These are phyloP conservation scores for Ascaphus truei DNA, from an alignment of 2,113 vertebrate genomes.

Conservation along the genomic window DNA sequence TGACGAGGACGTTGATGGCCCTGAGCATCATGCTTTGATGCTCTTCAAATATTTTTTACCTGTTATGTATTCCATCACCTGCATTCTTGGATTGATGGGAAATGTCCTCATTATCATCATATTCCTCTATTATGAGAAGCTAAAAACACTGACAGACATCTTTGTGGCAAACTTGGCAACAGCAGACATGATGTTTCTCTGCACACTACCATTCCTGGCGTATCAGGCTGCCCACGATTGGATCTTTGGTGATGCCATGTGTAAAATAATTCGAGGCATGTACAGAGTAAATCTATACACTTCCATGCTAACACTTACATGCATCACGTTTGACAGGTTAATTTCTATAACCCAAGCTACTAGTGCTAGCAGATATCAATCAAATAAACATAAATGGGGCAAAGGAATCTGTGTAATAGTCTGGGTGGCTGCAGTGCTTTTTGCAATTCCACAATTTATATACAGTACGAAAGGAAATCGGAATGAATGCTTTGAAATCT, in stretches of 20 bases:
- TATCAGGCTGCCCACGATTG: conserved; percentile 41
- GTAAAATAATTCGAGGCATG: conserved; percentile 39
- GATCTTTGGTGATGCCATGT: conserved; percentile 38
- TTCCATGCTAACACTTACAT: conserved; percentile 55
- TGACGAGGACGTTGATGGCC: too few species aligned
- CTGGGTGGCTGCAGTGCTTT: conserved; percentile 46
- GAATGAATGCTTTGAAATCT: conserved; percentile 12
- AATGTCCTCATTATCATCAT: conserved; percentile 52
- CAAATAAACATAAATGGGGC: conserved; percentile 19
- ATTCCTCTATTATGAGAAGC: conserved; percentile 49
- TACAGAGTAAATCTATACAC: conserved; percentile 55
- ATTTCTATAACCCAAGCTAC: conserved; percentile 50
- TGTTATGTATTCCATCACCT: conserved; percentile 42
- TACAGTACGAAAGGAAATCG: conserved; percentile 5
- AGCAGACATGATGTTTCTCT: conserved; percentile 57
- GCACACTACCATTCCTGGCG: conserved; percentile 54
- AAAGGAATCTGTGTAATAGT: conserved; percentile 33
- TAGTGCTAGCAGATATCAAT: conserved; percentile 39
- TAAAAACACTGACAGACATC: conserved; percentile 45
- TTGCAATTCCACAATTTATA: conserved; percentile 50
- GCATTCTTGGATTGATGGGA: conserved; percentile 47
- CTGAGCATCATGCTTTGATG: too few species aligned
- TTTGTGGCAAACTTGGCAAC: conserved; percentile 57
- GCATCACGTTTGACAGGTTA: conserved; percentile 53
- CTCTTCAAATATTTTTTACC: too few species aligned